Percentiles rank a stretch among this genome's conserved stretches.
Evolutionary conservation across 2,797 vertebrate species (phyloP).

Genomic region (Hipposideros larvatus): DNA sequence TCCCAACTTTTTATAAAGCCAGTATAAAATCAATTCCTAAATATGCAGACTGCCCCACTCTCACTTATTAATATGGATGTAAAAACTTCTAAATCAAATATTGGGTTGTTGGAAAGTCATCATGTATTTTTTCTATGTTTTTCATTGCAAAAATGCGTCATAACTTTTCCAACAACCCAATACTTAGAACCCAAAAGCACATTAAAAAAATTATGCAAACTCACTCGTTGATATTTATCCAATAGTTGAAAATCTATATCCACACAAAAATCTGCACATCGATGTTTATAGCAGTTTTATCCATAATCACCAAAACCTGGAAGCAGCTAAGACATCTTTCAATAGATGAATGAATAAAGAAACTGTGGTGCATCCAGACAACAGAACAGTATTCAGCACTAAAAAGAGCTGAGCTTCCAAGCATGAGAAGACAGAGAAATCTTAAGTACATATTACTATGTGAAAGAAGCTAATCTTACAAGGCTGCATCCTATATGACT

Average conservation of each 20-base stretch:
- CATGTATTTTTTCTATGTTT: no score
- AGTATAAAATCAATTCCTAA: neutral
- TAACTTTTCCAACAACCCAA: no score
- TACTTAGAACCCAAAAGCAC: neutral
- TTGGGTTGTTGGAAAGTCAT: neutral
- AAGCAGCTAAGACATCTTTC: neutral
- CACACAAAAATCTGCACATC: neutral
- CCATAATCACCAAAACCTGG: neutral
- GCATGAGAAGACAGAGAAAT: neutral
- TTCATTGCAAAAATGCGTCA: no score
- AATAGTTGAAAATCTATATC: neutral
- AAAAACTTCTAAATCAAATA: slow-evolving; percentile 22
- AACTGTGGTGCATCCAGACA: neutral
- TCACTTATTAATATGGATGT: neutral
- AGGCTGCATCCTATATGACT: neutral
- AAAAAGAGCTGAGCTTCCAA: neutral
- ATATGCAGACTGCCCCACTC: neutral
- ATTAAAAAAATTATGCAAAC: neutral
- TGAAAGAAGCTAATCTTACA: neutral
- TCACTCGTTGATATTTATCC: neutral
- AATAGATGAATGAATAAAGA: neutral
- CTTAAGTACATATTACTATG: neutral
- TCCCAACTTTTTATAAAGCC: neutral
- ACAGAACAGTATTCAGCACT: neutral
- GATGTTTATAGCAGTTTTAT: neutral